A percentile compares a stretch with the other conserved stretches of the same genome.
Evolutionary conservation across 2,888 invertebrate species (phyloP).

Genomic region (Calameuta pallipes): DNA sequence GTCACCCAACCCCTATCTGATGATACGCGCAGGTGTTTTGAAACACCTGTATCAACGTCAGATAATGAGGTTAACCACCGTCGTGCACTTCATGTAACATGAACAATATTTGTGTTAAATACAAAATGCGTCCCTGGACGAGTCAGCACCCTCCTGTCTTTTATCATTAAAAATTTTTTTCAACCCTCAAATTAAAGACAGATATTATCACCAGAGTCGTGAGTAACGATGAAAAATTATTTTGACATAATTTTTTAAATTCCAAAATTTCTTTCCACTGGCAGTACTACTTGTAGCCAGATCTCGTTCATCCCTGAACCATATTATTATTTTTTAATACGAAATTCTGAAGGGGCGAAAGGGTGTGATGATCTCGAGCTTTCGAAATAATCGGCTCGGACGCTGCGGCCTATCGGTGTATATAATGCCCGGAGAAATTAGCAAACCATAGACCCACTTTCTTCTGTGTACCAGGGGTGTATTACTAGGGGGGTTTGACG

Average conservation of each 20-base stretch:
- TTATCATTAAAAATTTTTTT: neutral
- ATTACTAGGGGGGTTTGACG: conserved; percentile 35
- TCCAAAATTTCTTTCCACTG: neutral
- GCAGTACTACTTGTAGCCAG: neutral
- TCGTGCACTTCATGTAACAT: neutral
- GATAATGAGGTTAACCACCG: conserved; percentile 5
- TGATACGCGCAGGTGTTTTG: conserved; percentile 43
- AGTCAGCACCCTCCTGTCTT: neutral
- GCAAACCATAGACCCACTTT: conserved; percentile 52
- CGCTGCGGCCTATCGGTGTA: conserved; percentile 38
- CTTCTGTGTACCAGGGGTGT: conserved; percentile 41
- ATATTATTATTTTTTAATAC: neutral
- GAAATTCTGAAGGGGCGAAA: conserved; percentile 16
- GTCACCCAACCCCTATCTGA: neutral
- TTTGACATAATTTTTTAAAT: neutral
- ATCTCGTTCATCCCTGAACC: neutral
- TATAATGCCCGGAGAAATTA: conserved; percentile 56
- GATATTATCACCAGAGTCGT: no score
- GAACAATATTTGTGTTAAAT: no score
- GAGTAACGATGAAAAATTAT: neutral
- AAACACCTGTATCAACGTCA: conserved; percentile 40
- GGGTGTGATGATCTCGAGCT: conserved; percentile 51
- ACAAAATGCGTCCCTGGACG: no score
- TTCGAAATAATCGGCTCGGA: conserved; percentile 54
- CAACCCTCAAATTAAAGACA: no score